These are phyloP conservation scores for Sycophaga agraensis DNA, from an alignment of 1,140 invertebrate species.

Conservation along the genomic window DNA sequence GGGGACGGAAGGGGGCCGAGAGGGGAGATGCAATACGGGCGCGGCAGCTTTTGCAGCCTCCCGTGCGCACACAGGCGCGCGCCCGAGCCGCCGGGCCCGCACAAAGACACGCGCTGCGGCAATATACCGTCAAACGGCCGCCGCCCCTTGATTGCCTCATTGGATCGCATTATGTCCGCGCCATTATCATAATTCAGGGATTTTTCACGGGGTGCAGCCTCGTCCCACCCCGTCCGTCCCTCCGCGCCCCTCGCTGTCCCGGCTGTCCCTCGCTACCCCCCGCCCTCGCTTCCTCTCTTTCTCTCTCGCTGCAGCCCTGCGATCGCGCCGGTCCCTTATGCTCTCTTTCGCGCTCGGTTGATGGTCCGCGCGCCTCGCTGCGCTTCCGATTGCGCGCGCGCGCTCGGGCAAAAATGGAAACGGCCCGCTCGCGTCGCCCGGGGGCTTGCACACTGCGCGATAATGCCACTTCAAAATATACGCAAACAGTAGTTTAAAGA, in stretches of 20 bases:
- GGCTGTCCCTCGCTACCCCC: background rate
- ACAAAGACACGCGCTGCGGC: background rate
- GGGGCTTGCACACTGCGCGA: too few species aligned
- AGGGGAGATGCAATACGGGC: too few species aligned
- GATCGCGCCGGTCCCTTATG: too few species aligned
- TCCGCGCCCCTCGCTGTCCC: background rate
- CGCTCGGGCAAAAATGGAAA: too few species aligned
- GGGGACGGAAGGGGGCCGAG: too few species aligned
- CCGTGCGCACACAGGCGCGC: conserved; percentile 13
- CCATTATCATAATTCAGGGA: conserved; percentile 58
- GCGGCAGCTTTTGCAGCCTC: background rate
- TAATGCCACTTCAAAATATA: too few species aligned
- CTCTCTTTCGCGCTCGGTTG: too few species aligned
- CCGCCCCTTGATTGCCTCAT: conserved; percentile 57
- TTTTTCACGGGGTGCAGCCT: conserved; percentile 47
- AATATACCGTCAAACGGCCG: conserved; percentile 39
- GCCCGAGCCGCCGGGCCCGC: too few species aligned
- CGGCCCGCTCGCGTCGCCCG: too few species aligned
- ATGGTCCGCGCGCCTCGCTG: too few species aligned
- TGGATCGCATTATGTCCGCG: conserved; percentile 56
- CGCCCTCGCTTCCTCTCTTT: background rate
- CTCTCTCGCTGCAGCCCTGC: background rate
- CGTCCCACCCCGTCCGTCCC: background rate
- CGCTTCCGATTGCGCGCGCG: too few species aligned
- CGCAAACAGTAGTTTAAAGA: too few species aligned